These are phyloP conservation scores for Ophion slaviceki DNA, from an alignment of 2,888 invertebrate genomes.

Conservation along the genomic window DNA sequence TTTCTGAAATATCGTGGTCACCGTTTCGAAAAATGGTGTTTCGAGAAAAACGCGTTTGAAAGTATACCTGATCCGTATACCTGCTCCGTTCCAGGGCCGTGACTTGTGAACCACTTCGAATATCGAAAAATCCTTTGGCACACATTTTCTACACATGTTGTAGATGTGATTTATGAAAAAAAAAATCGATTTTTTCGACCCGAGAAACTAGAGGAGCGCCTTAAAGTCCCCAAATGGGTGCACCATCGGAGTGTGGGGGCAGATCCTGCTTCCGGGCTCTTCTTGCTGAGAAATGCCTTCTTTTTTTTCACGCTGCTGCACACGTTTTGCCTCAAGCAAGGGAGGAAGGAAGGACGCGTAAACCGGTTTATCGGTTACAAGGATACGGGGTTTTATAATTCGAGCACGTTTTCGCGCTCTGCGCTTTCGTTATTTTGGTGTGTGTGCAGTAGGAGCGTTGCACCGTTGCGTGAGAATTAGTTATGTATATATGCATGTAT, in stretches of 20 bases:
- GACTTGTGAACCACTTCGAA: no score
- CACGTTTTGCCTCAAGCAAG: conserved; percentile 19
- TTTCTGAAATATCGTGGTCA: no score
- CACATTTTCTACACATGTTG: no score
- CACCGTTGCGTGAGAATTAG: conserved; percentile 5
- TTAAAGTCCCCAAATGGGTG: neutral
- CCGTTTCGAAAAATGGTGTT: no score
- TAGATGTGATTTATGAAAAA: no score
- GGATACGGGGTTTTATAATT: conserved; percentile 13
- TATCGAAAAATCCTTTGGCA: no score
- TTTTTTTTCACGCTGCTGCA: neutral
- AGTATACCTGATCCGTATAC: no score
- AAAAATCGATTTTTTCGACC: no score
- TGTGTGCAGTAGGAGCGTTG: conserved; percentile 22
- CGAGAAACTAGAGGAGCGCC: no score
- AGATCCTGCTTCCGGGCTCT: conserved; percentile 46
- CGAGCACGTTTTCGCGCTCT: conserved; percentile 1
- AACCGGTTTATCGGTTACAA: conserved; percentile 48
- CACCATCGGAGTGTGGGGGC: conserved; percentile 27
- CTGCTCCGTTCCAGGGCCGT: no score
- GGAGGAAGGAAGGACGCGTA: conserved; percentile 39
- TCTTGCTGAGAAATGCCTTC: neutral
- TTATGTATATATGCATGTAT: neutral
- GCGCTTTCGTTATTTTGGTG: conserved; percentile 49
- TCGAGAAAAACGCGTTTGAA: no score